Evolutionary conservation across 2,113 vertebrate species (phyloP), one percentile per base, ranked within the genome.

Genomic region (Notiomystis cincta): DNA sequence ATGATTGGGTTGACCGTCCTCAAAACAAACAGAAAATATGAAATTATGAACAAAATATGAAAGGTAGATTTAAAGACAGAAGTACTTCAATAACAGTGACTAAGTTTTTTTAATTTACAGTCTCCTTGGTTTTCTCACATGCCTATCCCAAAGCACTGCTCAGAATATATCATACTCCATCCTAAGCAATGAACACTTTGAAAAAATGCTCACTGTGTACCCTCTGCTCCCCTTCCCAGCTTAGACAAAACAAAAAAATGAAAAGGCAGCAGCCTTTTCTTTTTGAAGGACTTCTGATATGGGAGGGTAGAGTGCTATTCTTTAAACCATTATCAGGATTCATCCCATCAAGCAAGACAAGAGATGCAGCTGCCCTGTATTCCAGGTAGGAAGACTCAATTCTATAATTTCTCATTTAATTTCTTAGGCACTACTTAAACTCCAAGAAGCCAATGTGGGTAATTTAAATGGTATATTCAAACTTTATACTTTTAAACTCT

Each of bases 161-260:
- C 33, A 67, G 28, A 76, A 72, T 64, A 23, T 13, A 30, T 13
- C 10, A 40, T 50, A 22, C 8, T 50, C 33, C 7, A 44, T 40
- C 18, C 33, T 67, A 15, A 62, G 38, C 13, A 61, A 60, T 0
- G 0, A 73, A 75, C 12, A 53, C 76, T 35, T 37, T 1, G 0
- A 45, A 71, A 53, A 61, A 79, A 18, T 33, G 6, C 2, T 93
- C 24, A 2, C 7, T 42, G 5, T n/a, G 16, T 37, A 35, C 4
- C 11, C 9, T 37, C 3, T 1, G 1, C 13, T 42, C 8, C 15
- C 4, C 9, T 51, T 37, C 6, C 13, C 18, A 51, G 15, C 7
- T 54, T 24, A 48, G 28, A 37, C 3, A 62, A n/a, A 76, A 76
- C 15, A 48, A 67, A 83, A 83, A 71, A 71, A 10, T 3, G 6